Percentiles rank a stretch among this genome's conserved stretches.
phyloP scores from a whole-genome alignment of 1,140 invertebrate genomes.

The Triops cancriformis region DNA sequence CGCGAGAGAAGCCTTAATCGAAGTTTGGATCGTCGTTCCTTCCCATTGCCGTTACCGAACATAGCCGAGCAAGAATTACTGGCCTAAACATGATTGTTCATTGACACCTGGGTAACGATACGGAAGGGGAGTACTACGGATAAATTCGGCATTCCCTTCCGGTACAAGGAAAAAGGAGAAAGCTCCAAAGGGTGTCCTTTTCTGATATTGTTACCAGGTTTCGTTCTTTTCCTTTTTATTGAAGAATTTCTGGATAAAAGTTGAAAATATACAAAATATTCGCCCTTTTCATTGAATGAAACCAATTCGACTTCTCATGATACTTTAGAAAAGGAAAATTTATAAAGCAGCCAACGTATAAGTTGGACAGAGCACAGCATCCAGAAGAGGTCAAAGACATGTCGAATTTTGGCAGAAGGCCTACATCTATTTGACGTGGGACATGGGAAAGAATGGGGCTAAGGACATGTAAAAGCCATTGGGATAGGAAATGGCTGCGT shows the following conservation, averaged over 20 bases:
- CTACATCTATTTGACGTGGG: background rate
- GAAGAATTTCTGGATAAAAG: too few relatives aligned
- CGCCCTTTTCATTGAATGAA: too few relatives aligned
- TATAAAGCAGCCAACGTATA: too few relatives aligned
- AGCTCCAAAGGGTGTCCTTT: background rate
- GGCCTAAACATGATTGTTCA: background rate
- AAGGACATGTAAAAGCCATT: background rate
- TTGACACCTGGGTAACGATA: background rate
- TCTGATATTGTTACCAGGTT: too few relatives aligned
- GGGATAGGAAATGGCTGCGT: background rate
- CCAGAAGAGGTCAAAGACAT: background rate
- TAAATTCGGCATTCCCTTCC: background rate
- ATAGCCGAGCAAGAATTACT: background rate
- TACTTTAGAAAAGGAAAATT: too few relatives aligned
- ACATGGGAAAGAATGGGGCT: background rate
- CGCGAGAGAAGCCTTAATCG: background rate
- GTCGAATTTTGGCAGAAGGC: background rate
- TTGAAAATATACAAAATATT: too few relatives aligned
- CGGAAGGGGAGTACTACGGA: background rate
- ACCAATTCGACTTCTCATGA: too few relatives aligned
- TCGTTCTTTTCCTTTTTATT: too few relatives aligned
- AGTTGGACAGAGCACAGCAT: background rate
- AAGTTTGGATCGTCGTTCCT: background rate
- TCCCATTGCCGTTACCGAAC: background rate
- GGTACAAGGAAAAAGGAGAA: background rate